Conservation (phyloP, 2,888 invertebrate species). For the Hypercompe scribonia region DNA sequence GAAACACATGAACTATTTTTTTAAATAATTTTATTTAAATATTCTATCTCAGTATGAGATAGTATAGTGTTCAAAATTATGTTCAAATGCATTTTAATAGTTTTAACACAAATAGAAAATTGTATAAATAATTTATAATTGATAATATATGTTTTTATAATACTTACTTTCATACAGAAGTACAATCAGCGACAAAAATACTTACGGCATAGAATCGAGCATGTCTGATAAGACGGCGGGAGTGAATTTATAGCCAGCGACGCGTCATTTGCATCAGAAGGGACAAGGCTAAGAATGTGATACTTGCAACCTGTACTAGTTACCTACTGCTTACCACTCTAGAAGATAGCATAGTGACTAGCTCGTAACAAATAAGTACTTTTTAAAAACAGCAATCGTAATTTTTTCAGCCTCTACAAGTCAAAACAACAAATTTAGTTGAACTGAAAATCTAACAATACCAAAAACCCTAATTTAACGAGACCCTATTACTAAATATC, state of each 20-base stretch:
- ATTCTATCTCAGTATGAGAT: neutral
- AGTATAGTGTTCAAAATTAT: neutral
- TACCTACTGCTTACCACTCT: constrained; percentile 10
- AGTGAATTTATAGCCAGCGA: constrained; percentile 49
- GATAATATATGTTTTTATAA: constrained; percentile 5
- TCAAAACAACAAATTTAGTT: constrained; percentile 2
- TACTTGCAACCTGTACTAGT: constrained; percentile 40
- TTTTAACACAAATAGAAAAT: neutral
- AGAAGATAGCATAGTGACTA: constrained; percentile 2
- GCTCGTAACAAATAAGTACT: neutral
- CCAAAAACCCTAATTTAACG: constrained; percentile 6
- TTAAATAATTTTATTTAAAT: too few species aligned
- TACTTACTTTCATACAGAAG: constrained; percentile 12
- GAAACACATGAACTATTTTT: constrained; percentile 11
- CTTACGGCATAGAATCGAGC: constrained; percentile 46
- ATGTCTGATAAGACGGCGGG: constrained; percentile 49
- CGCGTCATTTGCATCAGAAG: constrained; percentile 56
- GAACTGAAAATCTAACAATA: neutral
- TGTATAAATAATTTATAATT: constrained; percentile 2
- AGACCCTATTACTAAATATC: neutral
- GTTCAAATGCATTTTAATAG: neutral
- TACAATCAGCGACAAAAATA: constrained; percentile 41
- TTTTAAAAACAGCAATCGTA: neutral
- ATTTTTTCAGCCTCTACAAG: neutral
- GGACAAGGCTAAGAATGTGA: constrained; percentile 50